phyloP scores from a whole-genome alignment of 1,140 invertebrate species.

The Spodoptera litura region DNA sequence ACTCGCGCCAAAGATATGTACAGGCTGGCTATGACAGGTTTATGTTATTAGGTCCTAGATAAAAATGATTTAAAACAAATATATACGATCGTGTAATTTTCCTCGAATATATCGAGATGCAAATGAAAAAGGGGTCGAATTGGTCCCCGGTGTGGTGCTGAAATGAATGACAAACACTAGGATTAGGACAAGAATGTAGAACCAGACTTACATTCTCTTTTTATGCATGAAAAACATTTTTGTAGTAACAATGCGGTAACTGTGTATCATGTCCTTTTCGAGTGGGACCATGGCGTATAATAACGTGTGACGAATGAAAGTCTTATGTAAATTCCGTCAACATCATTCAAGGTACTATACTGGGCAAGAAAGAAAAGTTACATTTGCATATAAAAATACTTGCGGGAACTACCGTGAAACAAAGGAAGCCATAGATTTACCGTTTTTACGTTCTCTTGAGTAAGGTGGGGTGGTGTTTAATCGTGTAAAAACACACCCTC shows the following conservation, averaged over 20 bases:
- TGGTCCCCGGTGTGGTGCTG: background rate
- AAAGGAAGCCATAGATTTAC: conserved; percentile 2
- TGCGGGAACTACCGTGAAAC: background rate
- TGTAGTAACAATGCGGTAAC: background rate
- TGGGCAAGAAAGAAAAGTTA: conserved; percentile 7
- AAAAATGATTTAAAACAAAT: conserved; percentile 12
- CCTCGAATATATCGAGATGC: conserved; percentile 3
- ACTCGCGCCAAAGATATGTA: background rate
- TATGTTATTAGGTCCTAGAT: background rate
- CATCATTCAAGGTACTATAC: background rate
- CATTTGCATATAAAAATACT: conserved; percentile 17
- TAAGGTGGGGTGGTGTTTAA: background rate
- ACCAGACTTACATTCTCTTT: background rate
- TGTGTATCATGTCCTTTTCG: conserved; percentile 5
- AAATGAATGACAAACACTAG: background rate
- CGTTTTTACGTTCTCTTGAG: background rate
- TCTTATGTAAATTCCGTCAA: conserved; percentile 17
- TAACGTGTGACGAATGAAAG: conserved; percentile 20
- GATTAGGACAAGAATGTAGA: conserved; percentile 2
- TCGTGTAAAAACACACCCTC: conserved; percentile 17
- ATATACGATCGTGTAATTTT: background rate
- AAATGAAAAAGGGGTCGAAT: conserved; percentile 2
- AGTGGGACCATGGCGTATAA: background rate
- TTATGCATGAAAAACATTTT: background rate
- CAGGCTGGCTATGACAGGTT: too few species aligned